A percentile compares a stretch with the other conserved stretches of the same genome.
These are phyloP conservation scores for Homarus americanus DNA, from an alignment of 1,140 invertebrate genomes.

Conservation along the genomic window DNA sequence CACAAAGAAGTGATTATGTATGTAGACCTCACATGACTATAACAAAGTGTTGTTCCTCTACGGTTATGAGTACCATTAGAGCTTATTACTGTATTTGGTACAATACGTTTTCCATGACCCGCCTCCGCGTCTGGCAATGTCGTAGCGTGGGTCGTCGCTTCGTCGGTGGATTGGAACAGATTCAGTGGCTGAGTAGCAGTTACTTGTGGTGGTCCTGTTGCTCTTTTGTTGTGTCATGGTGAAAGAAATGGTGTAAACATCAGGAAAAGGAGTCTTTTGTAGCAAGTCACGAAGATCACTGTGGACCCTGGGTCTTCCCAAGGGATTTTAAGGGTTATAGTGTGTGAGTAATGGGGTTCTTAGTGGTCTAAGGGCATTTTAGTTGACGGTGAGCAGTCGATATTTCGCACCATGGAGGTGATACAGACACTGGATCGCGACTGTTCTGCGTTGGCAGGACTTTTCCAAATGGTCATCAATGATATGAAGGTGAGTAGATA, in stretches of 20 bases:
- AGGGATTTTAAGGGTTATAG: neutral
- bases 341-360: constrained; percentile 20
- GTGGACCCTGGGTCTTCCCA: constrained; percentile 1
- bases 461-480: constrained; percentile 90
- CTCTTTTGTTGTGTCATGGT: neutral
- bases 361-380: neutral
- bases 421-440: constrained; percentile 83
- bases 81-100: too few relatives aligned
- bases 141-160: too few relatives aligned
- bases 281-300: neutral
- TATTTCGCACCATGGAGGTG: constrained; percentile 63
- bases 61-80: too few relatives aligned
- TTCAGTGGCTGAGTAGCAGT: constrained; percentile 42
- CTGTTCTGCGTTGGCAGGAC: constrained; percentile 87
- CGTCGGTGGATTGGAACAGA: neutral
- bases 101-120: too few relatives aligned
- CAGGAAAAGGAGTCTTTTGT: neutral
- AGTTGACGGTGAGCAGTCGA: constrained; percentile 12
- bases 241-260: constrained; percentile 43
- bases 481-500: constrained; percentile 88
- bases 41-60: too few relatives aligned
- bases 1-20: too few relatives aligned
- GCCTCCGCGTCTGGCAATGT: too few relatives aligned
- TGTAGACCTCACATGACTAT: too few relatives aligned
- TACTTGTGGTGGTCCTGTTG: constrained; percentile 1